Percentiles rank a stretch among this genome's conserved stretches.
Evolutionary conservation across 2,113 vertebrate genomes (phyloP).

Genomic region (Myotis lucifugus): DNA sequence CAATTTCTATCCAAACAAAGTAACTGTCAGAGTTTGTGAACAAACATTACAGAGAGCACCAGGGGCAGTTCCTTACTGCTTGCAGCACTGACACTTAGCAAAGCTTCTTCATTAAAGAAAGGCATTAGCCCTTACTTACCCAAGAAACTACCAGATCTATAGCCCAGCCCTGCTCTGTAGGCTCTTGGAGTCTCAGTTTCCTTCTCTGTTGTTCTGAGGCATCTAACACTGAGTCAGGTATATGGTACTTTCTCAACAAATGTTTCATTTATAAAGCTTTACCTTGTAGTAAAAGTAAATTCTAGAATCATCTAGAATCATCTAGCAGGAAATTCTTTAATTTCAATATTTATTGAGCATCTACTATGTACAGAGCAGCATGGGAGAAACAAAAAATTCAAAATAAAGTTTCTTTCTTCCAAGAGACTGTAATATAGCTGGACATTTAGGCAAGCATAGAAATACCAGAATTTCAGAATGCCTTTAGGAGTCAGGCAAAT

Average conservation of each 20-base stretch:
- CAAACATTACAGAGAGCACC: neutral
- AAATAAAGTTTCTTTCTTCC: slow-evolving; percentile 42
- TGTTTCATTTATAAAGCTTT: slow-evolving; percentile 36
- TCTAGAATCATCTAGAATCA: neutral
- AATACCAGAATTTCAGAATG: slow-evolving; percentile 24
- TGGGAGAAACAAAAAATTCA: neutral
- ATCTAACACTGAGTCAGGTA: neutral
- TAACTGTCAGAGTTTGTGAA: neutral
- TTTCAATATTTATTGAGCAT: slow-evolving; percentile 38
- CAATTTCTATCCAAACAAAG: slow-evolving; percentile 20
- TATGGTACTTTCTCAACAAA: neutral
- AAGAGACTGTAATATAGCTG: neutral
- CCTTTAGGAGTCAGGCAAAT: neutral
- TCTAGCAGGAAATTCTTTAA: slow-evolving; percentile 37
- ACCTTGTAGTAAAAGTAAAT: neutral
- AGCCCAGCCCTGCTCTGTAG: neutral
- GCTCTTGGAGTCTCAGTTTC: neutral
- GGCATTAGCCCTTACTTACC: neutral
- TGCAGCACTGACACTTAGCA: neutral
- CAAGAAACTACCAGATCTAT: neutral
- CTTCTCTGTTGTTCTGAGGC: slow-evolving; percentile 18
- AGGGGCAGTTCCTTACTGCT: neutral
- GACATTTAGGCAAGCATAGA: neutral
- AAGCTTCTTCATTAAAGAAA: neutral
- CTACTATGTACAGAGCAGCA: neutral